Base-by-base conservation (phyloP, 1,140 invertebrate genomes). In the Schlechtendalia chinensis region DNA sequence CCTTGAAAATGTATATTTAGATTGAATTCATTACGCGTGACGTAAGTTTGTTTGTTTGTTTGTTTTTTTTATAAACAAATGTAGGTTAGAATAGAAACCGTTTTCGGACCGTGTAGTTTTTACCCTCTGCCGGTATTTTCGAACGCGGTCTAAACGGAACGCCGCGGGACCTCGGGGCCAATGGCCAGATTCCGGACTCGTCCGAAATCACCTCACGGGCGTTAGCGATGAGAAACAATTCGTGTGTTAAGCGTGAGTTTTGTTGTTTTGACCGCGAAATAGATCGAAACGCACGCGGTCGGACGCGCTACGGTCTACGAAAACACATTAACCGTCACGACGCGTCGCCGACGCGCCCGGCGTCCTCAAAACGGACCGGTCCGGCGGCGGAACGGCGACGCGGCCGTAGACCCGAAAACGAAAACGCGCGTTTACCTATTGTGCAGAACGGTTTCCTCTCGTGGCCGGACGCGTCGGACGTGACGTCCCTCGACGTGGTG, bases 81-180 rank as follows among this genome's bases (percentile, higher is more conserved):
- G 8, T 39, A 53, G 47, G 47, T 72, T 72, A 72, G 19, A 54
- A 29, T n/a, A 53, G 45, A 54, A 72, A 72, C 29, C 27, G 8
- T 19, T 27, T 54, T 39, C 8, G 19, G 54, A 72, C 69, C 17
- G 5, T 27, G 6, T n/a, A n/a, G n/a, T 17, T 72, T 72, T 72
- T 53, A 72, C 50, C 69, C 47, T 72, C 10, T 72, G 69, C 54
- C n/a, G 47, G 69, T 72, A 19, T 72, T 72, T 1, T 19, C 29
- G 6, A 69, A 24, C 54, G 24, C 53, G 24, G 47, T 32, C 54
- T 54, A 19, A 53, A 53, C 12, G 14, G 16, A 16, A 53, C 6
- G 27, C 14, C 10, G 27, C n/a, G 29, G 6, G 29, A 54, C 69
- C 69, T 72, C 54, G 69, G 19, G 24, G n/a, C n/a, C n/a, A 32